Evolutionary conservation across 2,888 invertebrate genomes (phyloP), one percentile per base, ranked within the genome.

Genomic region (Mythimna ferrago): DNA sequence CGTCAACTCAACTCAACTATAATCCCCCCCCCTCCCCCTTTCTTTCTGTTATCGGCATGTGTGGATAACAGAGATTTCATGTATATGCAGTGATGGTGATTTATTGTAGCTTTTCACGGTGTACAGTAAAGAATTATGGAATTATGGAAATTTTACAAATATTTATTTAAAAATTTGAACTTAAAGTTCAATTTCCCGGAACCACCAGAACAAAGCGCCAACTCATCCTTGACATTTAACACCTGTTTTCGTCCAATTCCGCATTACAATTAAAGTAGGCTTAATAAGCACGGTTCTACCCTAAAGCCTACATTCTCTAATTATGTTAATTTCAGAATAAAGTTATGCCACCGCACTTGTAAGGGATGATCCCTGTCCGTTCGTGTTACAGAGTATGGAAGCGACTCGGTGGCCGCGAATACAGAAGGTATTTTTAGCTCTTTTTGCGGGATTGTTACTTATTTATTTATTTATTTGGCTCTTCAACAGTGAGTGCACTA

Each of bases 241-340:
- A 92, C 91, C 91, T 93, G 91, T 92, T 93, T 91, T 90, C 73
- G 85, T 78, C 62, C 84, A 86, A 87, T 88, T 87, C 81, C 66
- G 81, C 81, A 88, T 91, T 89, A 89, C 77, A 89, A 89, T 89
- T 89, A 82, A 82, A 86, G 85, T 87, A 78, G 41, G 80, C 76
- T 86, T 84, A 90, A 89, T 89, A 91, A 92, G 88, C 76, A 82
- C 76, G 81, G 84, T 89, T 90, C 89, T 90, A 90, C 87, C 88
- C 90, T 90, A 92, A 89, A 89, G 90, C 88, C 88, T 81, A 86
- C 87, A 85, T 76, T 80, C 89, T 91, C 90, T 95, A 95, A 96
- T 96, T 96, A 96, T 94, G 95, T 93, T 95, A 95, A 95, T 95
- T 92, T 91, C 89, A 88, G 91, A 94, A 95, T 95, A 95, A 95